Percentiles rank a stretch among this genome's conserved stretches.
Evolutionary conservation across 2,888 invertebrate species (phyloP).

Genomic region (Cheilosia vulpina): DNA sequence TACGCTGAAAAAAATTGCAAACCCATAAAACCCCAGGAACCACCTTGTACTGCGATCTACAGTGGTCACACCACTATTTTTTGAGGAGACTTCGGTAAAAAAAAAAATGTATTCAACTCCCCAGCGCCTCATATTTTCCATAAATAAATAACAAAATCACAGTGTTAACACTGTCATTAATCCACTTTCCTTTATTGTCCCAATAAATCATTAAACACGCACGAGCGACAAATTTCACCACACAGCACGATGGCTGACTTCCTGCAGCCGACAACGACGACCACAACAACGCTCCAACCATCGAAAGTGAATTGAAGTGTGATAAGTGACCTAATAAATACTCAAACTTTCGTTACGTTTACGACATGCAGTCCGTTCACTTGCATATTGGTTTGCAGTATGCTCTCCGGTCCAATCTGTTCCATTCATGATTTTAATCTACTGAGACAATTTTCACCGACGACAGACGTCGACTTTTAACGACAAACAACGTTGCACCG

Average conservation of each 20-base stretch:
- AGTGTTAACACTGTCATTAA: constrained; percentile 58
- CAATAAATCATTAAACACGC: constrained; percentile 53
- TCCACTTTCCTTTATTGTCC: constrained; percentile 58
- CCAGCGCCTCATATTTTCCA: constrained; percentile 3
- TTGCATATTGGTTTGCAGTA: constrained; percentile 1
- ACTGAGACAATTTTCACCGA: constrained; percentile 20
- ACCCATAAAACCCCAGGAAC: no score
- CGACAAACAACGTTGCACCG: constrained; percentile 46
- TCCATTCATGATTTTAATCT: constrained; percentile 62
- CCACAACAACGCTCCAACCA: background rate
- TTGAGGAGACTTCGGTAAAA: no score
- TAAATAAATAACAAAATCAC: constrained; percentile 36
- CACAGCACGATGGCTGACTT: constrained; percentile 35
- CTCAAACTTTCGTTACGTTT: constrained; percentile 41
- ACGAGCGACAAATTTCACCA: constrained; percentile 45
- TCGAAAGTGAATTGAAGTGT: constrained; percentile 50
- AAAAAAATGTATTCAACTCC: no score
- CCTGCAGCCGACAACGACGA: constrained; percentile 33
- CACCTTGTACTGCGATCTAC: no score
- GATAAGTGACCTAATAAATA: constrained; percentile 67
- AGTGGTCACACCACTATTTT: no score
- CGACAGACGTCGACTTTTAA: constrained; percentile 54
- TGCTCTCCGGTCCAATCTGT: constrained; percentile 18
- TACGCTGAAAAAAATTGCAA: no score
- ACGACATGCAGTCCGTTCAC: constrained; percentile 13